Conservation (phyloP, 1,140 invertebrate genomes). For the Hyphantria cunea region DNA sequence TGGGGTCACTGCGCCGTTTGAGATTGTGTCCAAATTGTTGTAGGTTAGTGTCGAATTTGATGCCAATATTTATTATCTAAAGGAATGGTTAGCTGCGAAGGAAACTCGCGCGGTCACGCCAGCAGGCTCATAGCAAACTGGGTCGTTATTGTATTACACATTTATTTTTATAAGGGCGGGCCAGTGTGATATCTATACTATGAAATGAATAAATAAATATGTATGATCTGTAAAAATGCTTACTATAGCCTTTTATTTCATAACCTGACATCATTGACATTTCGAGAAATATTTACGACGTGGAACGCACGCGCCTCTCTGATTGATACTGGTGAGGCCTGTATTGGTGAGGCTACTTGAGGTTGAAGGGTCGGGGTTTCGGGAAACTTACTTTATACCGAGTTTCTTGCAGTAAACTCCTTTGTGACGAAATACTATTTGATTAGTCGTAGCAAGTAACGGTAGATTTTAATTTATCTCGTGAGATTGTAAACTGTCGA, state of each 20-base stretch:
- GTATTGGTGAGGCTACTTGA: too few relatives aligned
- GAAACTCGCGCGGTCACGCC: conserved; percentile 58
- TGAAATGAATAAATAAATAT: conserved; percentile 81
- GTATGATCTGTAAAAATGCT: conserved; percentile 81
- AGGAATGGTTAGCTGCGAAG: conserved; percentile 29
- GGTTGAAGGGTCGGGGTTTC: too few relatives aligned
- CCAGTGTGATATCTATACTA: conserved; percentile 82
- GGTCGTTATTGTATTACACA: conserved; percentile 78
- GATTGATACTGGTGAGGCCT: too few relatives aligned
- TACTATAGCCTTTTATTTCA: conserved; percentile 64
- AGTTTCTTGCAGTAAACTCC: too few relatives aligned
- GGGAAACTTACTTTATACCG: too few relatives aligned
- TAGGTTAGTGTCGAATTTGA: conserved; percentile 67
- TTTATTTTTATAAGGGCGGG: conserved; percentile 82
- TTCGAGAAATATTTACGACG: not conserved
- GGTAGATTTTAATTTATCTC: too few relatives aligned
- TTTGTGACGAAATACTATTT: too few relatives aligned
- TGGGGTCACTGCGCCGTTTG: conserved; percentile 63
- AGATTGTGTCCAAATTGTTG: conserved; percentile 73
- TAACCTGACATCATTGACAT: not conserved
- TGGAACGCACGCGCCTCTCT: too few relatives aligned
- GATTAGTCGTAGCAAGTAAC: too few relatives aligned
- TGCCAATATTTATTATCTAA: conserved; percentile 65
- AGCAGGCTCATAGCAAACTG: conserved; percentile 49
- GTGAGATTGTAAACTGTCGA: too few relatives aligned